phyloP scores from a whole-genome alignment of 2,113 vertebrate genomes.

The Marcusenius ussheri region DNA sequence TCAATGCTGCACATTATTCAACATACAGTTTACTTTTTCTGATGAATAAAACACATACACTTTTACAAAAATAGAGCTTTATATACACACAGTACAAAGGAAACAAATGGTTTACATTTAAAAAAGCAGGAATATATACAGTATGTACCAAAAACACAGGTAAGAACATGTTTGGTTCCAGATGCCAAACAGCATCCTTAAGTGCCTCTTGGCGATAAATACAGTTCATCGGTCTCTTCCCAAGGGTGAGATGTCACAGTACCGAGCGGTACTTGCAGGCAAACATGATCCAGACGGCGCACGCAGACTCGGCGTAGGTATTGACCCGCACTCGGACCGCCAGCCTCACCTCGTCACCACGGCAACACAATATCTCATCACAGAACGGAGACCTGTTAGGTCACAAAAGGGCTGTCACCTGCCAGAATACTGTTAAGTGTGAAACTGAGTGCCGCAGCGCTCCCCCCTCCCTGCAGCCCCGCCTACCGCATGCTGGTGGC shows the following conservation, averaged over 20 bases:
- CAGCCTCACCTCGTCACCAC: slow-evolving; percentile 88
- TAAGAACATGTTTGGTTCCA: not conserved
- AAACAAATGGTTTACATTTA: not conserved
- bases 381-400: slow-evolving; percentile 80
- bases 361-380: slow-evolving; percentile 88
- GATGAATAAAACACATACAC: not conserved
- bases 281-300: slow-evolving; percentile 98
- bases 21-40: not conserved
- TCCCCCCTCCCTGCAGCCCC: not conserved
- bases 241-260: slow-evolving; percentile 56
- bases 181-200: not conserved
- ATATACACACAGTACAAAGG: not conserved
- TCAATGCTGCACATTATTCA: not conserved
- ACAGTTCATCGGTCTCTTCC: not conserved
- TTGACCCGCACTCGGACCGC: slow-evolving; percentile 87
- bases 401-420: not conserved
- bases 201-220: not conserved
- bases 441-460: not conserved
- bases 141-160: slow-evolving; percentile 13
- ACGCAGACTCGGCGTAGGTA: slow-evolving; percentile 80
- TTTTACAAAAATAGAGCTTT: slow-evolving; percentile 6
- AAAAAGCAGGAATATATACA: slow-evolving; percentile 34
- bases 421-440: not conserved
- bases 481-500: slow-evolving; percentile 81
- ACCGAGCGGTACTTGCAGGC: slow-evolving; percentile 95